Percentiles rank a stretch among this genome's conserved stretches.
phyloP scores from a whole-genome alignment of 2,113 vertebrate genomes.

The Condylura cristata region DNA sequence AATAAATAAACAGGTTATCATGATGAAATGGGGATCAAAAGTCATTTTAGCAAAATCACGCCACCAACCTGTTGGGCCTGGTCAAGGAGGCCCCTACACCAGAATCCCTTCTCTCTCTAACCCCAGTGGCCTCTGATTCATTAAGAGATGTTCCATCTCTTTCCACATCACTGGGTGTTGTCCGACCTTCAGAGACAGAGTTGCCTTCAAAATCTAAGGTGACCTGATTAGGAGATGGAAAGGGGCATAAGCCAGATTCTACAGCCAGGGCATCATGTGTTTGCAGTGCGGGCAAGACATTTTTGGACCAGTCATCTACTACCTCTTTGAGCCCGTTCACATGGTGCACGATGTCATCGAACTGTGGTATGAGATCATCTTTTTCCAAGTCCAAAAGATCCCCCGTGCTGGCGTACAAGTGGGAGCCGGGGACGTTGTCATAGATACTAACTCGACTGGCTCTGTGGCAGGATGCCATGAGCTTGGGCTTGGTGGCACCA shows the following conservation, averaged over 20 bases:
- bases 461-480: slow-evolving; percentile 89
- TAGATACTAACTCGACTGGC: slow-evolving; percentile 87
- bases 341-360: slow-evolving; percentile 96
- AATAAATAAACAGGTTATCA: neutral
- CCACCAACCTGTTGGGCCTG: slow-evolving; percentile 93
- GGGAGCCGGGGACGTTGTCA: slow-evolving; percentile 97
- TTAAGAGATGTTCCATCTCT: slow-evolving; percentile 92
- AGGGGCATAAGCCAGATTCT: slow-evolving; percentile 71
- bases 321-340: slow-evolving; percentile 94
- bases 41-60: neutral
- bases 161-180: slow-evolving; percentile 90
- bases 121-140: slow-evolving; percentile 89
- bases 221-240: slow-evolving; percentile 89
- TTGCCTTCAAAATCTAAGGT: slow-evolving; percentile 95
- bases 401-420: slow-evolving; percentile 96
- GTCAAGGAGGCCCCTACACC: slow-evolving; percentile 97
- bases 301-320: slow-evolving; percentile 95
- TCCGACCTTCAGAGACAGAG: slow-evolving; percentile 92
- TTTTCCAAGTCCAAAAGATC: slow-evolving; percentile 96
- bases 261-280: slow-evolving; percentile 54
- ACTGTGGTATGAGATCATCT: slow-evolving; percentile 93
- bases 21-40: neutral
- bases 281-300: slow-evolving; percentile 88
- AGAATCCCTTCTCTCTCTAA: slow-evolving; percentile 95
- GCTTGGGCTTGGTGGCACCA: slow-evolving; percentile 84